phyloP scores from a whole-genome alignment of 2,888 invertebrate genomes.

The Colletes collaris region DNA sequence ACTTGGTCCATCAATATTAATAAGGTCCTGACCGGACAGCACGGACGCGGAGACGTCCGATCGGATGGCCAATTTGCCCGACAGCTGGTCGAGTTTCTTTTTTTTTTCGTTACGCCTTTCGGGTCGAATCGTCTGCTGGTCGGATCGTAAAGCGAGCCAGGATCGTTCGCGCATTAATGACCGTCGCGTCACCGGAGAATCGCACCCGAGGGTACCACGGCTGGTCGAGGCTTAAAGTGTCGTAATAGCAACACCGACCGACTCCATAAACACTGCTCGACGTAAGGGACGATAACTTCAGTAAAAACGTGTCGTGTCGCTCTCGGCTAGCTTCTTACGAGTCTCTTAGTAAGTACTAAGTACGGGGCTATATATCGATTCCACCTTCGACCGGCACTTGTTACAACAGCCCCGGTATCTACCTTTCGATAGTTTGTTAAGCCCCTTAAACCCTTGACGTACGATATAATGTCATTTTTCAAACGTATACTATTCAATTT shows the following conservation, averaged over 20 bases:
- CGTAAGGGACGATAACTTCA: conserved; percentile 67
- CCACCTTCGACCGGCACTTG: conserved; percentile 25
- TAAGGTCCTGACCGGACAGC: conserved; percentile 65
- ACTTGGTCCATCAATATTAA: conserved; percentile 74
- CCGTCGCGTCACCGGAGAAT: conserved; percentile 68
- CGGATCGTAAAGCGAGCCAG: conserved; percentile 52
- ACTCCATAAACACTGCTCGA: conserved; percentile 72
- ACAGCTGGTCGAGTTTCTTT: conserved; percentile 28
- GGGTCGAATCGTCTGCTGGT: conserved; percentile 44
- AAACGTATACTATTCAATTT: too few species aligned
- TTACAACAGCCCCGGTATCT: conserved; percentile 17
- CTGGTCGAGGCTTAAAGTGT: conserved; percentile 70
- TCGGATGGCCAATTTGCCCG: conserved; percentile 60
- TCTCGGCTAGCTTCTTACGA: conserved; percentile 50
- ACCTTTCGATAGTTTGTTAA: conserved; percentile 16
- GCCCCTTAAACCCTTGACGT: not conserved
- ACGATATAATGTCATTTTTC: too few species aligned
- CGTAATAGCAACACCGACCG: conserved; percentile 71
- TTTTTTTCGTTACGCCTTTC: conserved; percentile 57
- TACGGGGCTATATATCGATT: conserved; percentile 2
- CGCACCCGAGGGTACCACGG: conserved; percentile 53
- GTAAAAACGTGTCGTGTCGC: conserved; percentile 52
- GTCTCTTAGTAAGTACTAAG: conserved; percentile 22
- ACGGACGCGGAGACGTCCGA: conserved; percentile 44
- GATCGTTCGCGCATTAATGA: conserved; percentile 70